A percentile compares a stretch with the other conserved stretches of the same genome.
phyloP scores from a whole-genome alignment of 2,113 vertebrate species.

The Columba janthina region DNA sequence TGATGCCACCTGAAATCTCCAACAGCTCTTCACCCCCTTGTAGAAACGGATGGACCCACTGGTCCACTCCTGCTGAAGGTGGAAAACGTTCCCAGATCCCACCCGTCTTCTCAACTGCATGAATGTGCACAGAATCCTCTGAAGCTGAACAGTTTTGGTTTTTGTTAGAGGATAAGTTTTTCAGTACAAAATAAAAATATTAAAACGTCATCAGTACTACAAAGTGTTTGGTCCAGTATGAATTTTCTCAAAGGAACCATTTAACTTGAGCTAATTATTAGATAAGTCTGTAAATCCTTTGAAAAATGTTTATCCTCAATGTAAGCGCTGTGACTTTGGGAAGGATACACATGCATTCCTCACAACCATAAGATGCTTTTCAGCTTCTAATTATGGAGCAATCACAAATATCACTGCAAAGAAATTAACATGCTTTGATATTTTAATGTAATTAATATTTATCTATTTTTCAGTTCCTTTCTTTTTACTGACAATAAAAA shows the following conservation, averaged over 20 bases:
- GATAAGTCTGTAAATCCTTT: not conserved
- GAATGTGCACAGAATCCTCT: not conserved
- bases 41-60: fast-evolving
- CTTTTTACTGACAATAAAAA: not conserved
- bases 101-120: not conserved
- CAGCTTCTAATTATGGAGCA: not conserved
- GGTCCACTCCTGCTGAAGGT: fast-evolving
- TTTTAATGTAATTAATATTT: not conserved
- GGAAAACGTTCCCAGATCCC: not conserved
- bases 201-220: not conserved
- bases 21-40: fast-evolving
- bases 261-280: not conserved
- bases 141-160: not conserved
- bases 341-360: not conserved
- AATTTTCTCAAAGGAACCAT: not conserved
- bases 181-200: not conserved
- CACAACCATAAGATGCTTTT: not conserved
- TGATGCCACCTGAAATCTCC: not conserved
- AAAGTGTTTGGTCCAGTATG: not conserved
- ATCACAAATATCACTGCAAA: not conserved
- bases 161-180: not conserved
- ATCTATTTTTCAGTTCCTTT: not conserved
- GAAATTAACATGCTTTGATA: not conserved
- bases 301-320: not conserved
- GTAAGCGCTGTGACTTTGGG: not conserved